Conservation (phyloP, 2,797 vertebrate genomes). For the Anguilla pacifica region DNA sequence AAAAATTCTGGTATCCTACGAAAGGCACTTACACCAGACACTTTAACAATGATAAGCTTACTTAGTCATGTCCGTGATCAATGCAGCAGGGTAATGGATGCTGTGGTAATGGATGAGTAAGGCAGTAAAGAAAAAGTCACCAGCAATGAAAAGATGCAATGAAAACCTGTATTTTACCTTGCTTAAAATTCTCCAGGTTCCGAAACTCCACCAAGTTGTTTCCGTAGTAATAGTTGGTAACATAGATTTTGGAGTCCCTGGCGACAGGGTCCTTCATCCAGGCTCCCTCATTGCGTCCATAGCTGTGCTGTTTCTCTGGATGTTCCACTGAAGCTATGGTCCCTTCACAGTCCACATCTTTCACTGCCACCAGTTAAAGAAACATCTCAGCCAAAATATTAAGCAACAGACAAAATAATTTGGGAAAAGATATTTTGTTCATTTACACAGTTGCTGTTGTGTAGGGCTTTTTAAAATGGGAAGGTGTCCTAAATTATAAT, state of each 20-base stretch:
- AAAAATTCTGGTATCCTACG: background rate
- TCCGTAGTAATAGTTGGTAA: slow-evolving; percentile 98
- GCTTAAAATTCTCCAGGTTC: slow-evolving; percentile 96
- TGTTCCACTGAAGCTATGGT: slow-evolving; percentile 86
- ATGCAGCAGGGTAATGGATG: background rate
- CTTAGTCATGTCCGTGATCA: background rate
- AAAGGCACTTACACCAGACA: background rate
- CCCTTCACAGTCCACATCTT: slow-evolving; percentile 85
- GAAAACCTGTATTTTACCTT: slow-evolving; percentile 73
- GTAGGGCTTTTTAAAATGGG: background rate
- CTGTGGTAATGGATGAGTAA: background rate
- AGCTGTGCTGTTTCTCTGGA: slow-evolving; percentile 89
- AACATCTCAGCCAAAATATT: background rate
- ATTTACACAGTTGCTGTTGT: background rate
- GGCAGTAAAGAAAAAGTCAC: background rate
- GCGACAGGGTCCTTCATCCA: slow-evolving; percentile 97
- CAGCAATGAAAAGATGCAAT: background rate
- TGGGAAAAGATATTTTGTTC: background rate
- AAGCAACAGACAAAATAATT: background rate
- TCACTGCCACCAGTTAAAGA: slow-evolving; percentile 55
- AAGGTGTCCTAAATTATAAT: background rate
- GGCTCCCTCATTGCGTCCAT: slow-evolving; percentile 93
- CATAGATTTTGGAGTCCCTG: slow-evolving; percentile 88
- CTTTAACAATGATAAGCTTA: background rate
- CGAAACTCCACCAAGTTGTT: slow-evolving; percentile 96